phyloP scores from a whole-genome alignment of 1,140 invertebrate species.

The Cotesia glomerata region DNA sequence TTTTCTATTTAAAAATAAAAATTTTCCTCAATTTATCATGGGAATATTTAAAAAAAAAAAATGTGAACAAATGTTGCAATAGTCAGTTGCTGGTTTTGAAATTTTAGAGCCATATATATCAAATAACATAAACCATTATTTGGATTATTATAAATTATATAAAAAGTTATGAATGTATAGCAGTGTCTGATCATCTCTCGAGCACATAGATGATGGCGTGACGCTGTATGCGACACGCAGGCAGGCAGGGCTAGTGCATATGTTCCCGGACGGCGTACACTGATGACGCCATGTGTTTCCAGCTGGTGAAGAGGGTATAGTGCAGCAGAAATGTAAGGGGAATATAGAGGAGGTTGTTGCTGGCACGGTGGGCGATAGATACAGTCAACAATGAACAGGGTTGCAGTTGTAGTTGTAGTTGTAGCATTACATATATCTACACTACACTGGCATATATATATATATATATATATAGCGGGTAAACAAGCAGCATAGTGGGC shows the following conservation, averaged over 20 bases:
- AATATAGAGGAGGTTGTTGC: slow-evolving; percentile 8
- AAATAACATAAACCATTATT: background rate
- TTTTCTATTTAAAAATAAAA: too few species aligned
- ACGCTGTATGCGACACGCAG: slow-evolving; percentile 28
- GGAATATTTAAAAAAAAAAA: too few species aligned
- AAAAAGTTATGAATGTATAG: background rate
- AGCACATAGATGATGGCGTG: slow-evolving; percentile 39
- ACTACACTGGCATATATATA: background rate
- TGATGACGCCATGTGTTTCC: slow-evolving; percentile 60
- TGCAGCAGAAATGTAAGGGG: background rate
- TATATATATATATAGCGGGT: too few species aligned
- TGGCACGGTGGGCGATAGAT: slow-evolving; percentile 1
- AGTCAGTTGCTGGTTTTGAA: too few species aligned
- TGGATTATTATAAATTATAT: too few species aligned
- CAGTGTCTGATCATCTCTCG: background rate
- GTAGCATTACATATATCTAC: background rate
- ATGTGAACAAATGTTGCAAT: too few species aligned
- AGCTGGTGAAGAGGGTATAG: slow-evolving; percentile 45
- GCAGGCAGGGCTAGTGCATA: slow-evolving; percentile 44
- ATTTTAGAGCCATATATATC: too few species aligned
- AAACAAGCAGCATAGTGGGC: too few species aligned
- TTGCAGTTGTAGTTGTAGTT: background rate
- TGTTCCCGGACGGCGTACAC: slow-evolving; percentile 38
- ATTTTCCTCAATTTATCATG: too few species aligned
- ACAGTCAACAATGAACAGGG: background rate